phyloP scores from a whole-genome alignment of 2,113 vertebrate species.

The Chlorodrepanis virens region DNA sequence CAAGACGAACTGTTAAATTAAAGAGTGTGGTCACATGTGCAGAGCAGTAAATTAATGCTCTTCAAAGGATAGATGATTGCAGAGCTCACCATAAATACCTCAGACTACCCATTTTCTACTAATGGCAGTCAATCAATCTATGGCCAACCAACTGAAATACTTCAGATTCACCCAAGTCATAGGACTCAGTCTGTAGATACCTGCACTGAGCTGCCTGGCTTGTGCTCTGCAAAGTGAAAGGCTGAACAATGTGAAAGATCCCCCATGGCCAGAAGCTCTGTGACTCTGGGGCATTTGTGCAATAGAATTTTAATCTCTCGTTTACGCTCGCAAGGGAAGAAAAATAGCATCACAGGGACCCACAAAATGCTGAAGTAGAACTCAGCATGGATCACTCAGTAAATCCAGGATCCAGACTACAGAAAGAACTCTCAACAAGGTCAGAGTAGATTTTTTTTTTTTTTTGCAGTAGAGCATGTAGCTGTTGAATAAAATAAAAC shows the following conservation, averaged over 20 bases:
- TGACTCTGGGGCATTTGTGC: background rate
- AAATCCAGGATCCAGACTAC: background rate
- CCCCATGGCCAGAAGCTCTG: background rate
- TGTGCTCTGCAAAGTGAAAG: background rate
- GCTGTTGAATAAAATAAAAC: background rate
- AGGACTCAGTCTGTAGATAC: background rate
- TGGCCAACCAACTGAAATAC: background rate
- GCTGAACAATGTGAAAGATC: background rate
- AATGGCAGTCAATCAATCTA: background rate
- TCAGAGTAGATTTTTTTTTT: background rate
- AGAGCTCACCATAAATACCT: conserved; percentile 28
- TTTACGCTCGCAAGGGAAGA: background rate
- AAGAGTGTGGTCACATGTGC: conserved; percentile 1
- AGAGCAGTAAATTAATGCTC: conserved; percentile 35
- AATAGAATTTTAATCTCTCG: background rate
- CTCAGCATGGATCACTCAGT: background rate
- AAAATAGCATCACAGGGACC: background rate
- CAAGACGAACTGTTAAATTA: background rate
- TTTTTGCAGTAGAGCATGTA: background rate
- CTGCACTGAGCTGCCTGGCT: background rate
- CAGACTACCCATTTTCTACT: background rate
- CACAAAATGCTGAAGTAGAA: background rate
- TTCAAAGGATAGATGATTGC: background rate
- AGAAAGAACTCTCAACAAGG: background rate
- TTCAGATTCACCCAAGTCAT: conserved; percentile 7